Base-by-base conservation (phyloP, 1,140 invertebrate genomes). In the Neodiprion lecontei region DNA sequence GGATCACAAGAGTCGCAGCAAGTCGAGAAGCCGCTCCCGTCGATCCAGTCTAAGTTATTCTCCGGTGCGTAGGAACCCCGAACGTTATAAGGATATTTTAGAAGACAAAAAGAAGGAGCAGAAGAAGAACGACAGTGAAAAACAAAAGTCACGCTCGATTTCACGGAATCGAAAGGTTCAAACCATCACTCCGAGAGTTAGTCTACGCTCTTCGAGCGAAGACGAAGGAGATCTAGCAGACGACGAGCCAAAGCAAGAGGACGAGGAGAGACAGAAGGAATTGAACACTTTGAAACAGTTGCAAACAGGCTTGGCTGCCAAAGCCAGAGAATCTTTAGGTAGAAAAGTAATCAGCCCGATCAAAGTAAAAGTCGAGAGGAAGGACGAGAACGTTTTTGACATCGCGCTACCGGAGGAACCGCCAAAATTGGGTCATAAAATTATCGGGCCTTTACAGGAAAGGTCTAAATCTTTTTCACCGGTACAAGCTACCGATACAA, bases 11-110 rank as follows among this genome's bases (percentile, higher is more conserved):
- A 76, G 73, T 48, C 81, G 80, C 17, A 80, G 79, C 12, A 80
- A 69, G 69, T 80, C 83, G 0, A 77, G 81, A 9, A 83, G 80
- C 85, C 88, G 65, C 76, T 88, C 72, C 67, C 88, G 89, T 77
- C 84, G 90, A n/a, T 91, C 91, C 3, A 91, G 89, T 73, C 84
- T 93, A 72, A 93, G 91, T 73, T 93, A 93, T 79, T 93, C 92
- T 0, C 92, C 92, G 0, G 90, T 92, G 0, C 85, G 91, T 9
- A 87, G 90, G 10, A 90, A 91, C 84, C 91, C 92, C 0, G 92
- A 93, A 74, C 88, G 92, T 1, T 93, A 93, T 75, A 88, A 86
- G 1, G 92, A 93, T 61, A 90, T 91, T 48, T 83, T 90, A 40
- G 87, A 84, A 12, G 84, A 87, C 0, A 83, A 84, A 1, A 84